phyloP scores from a whole-genome alignment of 2,888 invertebrate species.

The Sphecodes monilicornis region DNA sequence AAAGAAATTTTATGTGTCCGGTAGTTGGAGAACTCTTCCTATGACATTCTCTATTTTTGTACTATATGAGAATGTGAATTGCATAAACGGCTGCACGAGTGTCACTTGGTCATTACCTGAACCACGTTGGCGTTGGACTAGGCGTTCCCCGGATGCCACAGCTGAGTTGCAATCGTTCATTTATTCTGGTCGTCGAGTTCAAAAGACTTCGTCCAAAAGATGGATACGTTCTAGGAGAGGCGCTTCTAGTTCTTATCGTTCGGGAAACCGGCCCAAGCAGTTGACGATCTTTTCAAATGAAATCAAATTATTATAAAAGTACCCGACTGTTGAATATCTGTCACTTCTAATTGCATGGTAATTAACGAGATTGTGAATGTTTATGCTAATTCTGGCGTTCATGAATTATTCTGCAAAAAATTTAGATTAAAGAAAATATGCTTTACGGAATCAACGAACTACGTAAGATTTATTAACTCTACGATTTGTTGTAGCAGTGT shows the following conservation, averaged over 20 bases:
- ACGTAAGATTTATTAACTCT: too few relatives aligned
- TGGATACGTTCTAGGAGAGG: slow-evolving; percentile 86
- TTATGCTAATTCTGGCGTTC: too few relatives aligned
- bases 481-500: too few relatives aligned
- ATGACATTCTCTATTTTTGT: too few relatives aligned
- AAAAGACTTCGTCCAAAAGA: slow-evolving; percentile 86
- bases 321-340: not conserved
- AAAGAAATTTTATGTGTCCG: too few relatives aligned
- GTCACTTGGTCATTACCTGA: slow-evolving; percentile 81
- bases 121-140: slow-evolving; percentile 86
- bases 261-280: slow-evolving; percentile 48
- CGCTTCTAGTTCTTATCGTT: slow-evolving; percentile 87
- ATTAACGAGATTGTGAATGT: not conserved
- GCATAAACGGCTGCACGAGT: not conserved
- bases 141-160: slow-evolving; percentile 87
- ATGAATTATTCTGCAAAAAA: too few relatives aligned
- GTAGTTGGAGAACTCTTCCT: too few relatives aligned
- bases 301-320: not conserved
- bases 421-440: not conserved
- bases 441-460: too few relatives aligned
- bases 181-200: slow-evolving; percentile 86
- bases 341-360: not conserved
- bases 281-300: slow-evolving; percentile 47
- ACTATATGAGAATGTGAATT: not conserved
- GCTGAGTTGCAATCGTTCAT: slow-evolving; percentile 87